Evolutionary conservation across 92 coral and sea anemone genomes (phyloP), one percentile per base, ranked within the genome.

Genomic region (Pocillopora grandis): DNA sequence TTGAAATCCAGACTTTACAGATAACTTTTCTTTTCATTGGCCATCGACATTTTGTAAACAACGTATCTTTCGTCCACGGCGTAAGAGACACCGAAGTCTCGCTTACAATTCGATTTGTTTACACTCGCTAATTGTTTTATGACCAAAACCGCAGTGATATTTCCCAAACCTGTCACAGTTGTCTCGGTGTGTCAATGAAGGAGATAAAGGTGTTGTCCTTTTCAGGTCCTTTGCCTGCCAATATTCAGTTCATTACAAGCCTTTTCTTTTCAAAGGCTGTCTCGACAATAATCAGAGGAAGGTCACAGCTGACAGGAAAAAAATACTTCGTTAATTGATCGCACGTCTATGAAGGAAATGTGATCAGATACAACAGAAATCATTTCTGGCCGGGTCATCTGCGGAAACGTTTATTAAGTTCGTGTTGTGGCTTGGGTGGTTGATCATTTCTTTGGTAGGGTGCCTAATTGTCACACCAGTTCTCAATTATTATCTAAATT

Each of bases 121-220:
- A 83, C 86, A 49, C 31, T 55, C n/a, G 62, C 76, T 74, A 70
- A 81, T 81, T 81, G 85, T 81, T 70, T 71, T 81, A 70, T 72
- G 77, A 71, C 85, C 77, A 21, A 81, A 81, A 81, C 77, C 68
- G 73, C 72, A 83, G 74, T 42, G 52, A 73, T 77, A 83, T 83
- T 83, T 83, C 58, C 27, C 62, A 55, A 19, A 64, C 55, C 80
- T 83, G 79, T 73, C 85, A 80, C 77, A 70, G 33, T 70, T 49
- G 77, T 66, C 57, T 9, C 48, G 17, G 27, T 36, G 71, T 20
- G 74, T 64, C 66, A 62, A 18, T 49, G 80, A 21, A 63, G 19
- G 52, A 23, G 31, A 83, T 66, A 55, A 62, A 74, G 72, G 62
- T 21, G 11, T 36, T 49, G 57, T 36, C 23, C 60, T 27, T 70